phyloP scores from a whole-genome alignment of 2,113 vertebrate genomes.

The Oostethus manadensis region DNA sequence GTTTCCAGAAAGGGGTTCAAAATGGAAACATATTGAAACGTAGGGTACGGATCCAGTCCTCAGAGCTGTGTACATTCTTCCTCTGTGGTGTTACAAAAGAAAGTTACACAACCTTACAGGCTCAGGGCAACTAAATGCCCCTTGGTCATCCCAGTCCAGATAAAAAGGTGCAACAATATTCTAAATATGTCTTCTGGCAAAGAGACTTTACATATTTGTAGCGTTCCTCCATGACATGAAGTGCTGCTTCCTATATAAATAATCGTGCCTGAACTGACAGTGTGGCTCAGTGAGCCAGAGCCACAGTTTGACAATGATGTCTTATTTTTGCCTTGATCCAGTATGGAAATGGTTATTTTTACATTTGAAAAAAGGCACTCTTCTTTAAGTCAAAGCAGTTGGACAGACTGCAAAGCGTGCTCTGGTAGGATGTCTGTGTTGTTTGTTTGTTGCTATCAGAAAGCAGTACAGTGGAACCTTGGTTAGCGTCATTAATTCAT shows the following conservation, averaged over 20 bases:
- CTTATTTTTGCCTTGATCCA: slow-evolving; percentile 9
- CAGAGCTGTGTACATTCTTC: slow-evolving; percentile 63
- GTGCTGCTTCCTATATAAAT: slow-evolving; percentile 15
- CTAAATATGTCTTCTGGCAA: slow-evolving; percentile 5
- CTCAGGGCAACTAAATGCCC: slow-evolving; percentile 35
- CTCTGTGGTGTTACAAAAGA: slow-evolving; percentile 56
- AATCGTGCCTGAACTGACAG: slow-evolving; percentile 8
- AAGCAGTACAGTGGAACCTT: too few relatives aligned
- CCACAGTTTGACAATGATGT: slow-evolving; percentile 1
- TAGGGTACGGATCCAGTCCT: slow-evolving; percentile 47
- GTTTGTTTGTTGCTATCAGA: too few relatives aligned
- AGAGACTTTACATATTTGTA: slow-evolving; percentile 10
- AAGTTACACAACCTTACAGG: slow-evolving; percentile 49
- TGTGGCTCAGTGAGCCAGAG: slow-evolving; percentile 24
- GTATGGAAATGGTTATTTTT: not conserved
- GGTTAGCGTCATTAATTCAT: too few relatives aligned
- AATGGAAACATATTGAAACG: slow-evolving; percentile 66
- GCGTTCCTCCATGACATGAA: slow-evolving; percentile 4
- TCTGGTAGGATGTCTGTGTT: too few relatives aligned
- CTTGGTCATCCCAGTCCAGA: slow-evolving; percentile 4
- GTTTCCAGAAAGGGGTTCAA: slow-evolving; percentile 65
- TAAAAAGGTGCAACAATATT: slow-evolving; percentile 1
- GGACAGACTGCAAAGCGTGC: not conserved
- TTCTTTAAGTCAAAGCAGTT: not conserved
- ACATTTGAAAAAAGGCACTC: not conserved